A percentile compares a stretch with the other conserved stretches of the same genome.
Evolutionary conservation across 1,140 invertebrate genomes (phyloP).

Genomic region (Drosophila pectinifera): DNA sequence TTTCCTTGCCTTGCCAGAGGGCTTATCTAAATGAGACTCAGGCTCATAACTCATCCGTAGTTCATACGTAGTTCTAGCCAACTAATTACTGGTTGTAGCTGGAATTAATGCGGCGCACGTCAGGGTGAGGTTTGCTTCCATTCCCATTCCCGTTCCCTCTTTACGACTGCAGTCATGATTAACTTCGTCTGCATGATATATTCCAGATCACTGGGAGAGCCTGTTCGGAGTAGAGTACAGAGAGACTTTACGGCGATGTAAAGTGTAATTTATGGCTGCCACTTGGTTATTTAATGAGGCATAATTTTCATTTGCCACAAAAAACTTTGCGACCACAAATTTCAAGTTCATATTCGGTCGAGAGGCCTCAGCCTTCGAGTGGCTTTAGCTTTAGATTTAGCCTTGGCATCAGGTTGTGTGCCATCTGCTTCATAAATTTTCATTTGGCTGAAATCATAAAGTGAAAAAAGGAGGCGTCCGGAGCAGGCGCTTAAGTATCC

Average conservation of each 20-base stretch:
- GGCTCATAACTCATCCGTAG: constrained; percentile 27
- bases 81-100: constrained; percentile 44
- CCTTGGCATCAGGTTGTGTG: constrained; percentile 44
- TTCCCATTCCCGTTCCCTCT: constrained; percentile 1
- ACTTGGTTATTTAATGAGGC: constrained; percentile 64
- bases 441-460: constrained; percentile 65
- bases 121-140: background rate
- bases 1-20: constrained; percentile 9
- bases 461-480: constrained; percentile 31
- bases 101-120: constrained; percentile 11
- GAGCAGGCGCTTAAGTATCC: constrained; percentile 35
- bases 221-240: background rate
- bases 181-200: constrained; percentile 31
- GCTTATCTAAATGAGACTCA: constrained; percentile 29
- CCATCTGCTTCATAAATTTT: constrained; percentile 75
- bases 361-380: constrained; percentile 32
- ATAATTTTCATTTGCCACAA: constrained; percentile 72
- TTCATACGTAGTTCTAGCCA: constrained; percentile 17
- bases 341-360: constrained; percentile 58
- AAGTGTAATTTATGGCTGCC: constrained; percentile 58
- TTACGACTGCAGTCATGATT: constrained; percentile 46
- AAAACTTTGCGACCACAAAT: constrained; percentile 54
- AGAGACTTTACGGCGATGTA: constrained; percentile 26
- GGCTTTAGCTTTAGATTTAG: constrained; percentile 29
- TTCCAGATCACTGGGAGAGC: background rate